Evolutionary conservation across 1,140 invertebrate genomes (phyloP).

Genomic region (Littorina saxatilis): DNA sequence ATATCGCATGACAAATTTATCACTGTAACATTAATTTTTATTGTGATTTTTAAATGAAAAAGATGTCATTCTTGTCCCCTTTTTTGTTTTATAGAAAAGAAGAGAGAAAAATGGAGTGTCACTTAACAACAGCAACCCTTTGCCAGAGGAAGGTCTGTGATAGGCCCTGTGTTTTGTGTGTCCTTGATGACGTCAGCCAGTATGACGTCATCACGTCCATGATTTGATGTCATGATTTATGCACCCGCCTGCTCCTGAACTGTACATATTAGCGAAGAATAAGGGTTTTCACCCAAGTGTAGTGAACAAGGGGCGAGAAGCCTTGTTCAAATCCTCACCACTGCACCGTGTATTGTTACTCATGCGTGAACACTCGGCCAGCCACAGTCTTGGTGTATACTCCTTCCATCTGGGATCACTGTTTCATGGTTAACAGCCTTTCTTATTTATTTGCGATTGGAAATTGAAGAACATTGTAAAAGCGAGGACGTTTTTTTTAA

Average conservation of each 20-base stretch:
- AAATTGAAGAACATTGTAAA: too few species aligned
- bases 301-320: neutral
- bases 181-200: conserved; percentile 5
- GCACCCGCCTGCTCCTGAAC: neutral
- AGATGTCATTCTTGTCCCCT: too few species aligned
- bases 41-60: too few species aligned
- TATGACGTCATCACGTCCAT: neutral
- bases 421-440: too few species aligned
- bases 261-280: neutral
- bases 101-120: too few species aligned
- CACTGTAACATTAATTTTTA: too few species aligned
- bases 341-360: neutral
- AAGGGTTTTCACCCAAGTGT: neutral
- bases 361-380: neutral
- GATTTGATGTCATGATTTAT: neutral
- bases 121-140: too few species aligned
- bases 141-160: conserved; percentile 31
- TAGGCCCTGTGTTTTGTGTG: conserved; percentile 25
- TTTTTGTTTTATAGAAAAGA: too few species aligned
- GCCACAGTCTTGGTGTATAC: neutral
- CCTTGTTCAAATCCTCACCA: neutral
- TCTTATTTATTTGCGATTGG: too few species aligned
- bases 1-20: too few species aligned
- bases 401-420: neutral
- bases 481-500: too few species aligned